Percentiles rank a stretch among this genome's conserved stretches.
These are phyloP conservation scores for Cygnus olor DNA, from an alignment of 2,797 vertebrate genomes.

Conservation along the genomic window DNA sequence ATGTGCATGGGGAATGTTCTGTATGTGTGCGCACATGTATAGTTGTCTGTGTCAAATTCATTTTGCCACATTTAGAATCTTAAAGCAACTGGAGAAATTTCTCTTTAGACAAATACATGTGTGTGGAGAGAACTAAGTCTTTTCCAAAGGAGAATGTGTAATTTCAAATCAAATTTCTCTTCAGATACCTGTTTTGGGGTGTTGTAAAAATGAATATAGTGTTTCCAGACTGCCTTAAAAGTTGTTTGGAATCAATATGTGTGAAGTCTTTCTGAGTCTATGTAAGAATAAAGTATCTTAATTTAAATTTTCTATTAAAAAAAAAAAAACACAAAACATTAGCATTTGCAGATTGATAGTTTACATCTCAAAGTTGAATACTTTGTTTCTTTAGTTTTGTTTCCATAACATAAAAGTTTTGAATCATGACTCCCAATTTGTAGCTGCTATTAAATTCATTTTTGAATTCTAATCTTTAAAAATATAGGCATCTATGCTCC, in stretches of 20 bases:
- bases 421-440: neutral
- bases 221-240: neutral
- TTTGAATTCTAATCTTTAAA: neutral
- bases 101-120: neutral
- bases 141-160: neutral
- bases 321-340: neutral
- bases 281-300: neutral
- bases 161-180: neutral
- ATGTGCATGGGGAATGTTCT: neutral
- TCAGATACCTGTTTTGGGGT: neutral
- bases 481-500: neutral
- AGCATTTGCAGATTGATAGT: neutral
- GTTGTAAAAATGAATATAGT: neutral
- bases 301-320: neutral
- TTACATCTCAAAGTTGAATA: neutral
- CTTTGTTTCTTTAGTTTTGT: neutral
- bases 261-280: neutral
- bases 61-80: neutral
- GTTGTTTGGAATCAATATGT: neutral
- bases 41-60: neutral
- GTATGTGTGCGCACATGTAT: neutral
- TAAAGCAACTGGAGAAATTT: neutral
- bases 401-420: neutral
- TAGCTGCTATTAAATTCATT: neutral
- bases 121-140: neutral